Conservation (phyloP, 2,113 vertebrate species). For the Lutjanus erythropterus region DNA sequence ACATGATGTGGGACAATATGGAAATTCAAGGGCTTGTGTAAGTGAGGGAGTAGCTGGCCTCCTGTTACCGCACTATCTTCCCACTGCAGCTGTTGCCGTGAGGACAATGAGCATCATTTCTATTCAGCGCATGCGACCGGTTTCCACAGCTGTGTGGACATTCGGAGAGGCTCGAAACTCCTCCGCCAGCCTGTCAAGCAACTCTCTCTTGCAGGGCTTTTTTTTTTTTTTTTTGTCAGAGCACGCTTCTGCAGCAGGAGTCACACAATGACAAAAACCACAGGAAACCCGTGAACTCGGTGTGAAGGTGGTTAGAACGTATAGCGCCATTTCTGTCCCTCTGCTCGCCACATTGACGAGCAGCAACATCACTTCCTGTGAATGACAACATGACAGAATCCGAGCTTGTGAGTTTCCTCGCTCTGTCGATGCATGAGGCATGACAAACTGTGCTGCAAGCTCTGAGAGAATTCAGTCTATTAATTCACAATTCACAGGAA, state of each 20-base stretch:
- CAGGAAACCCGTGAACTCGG: conserved; percentile 67
- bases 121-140: conserved; percentile 27
- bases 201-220: not conserved
- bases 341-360: conserved; percentile 46
- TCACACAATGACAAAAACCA: conserved; percentile 60
- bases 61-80: conserved; percentile 33
- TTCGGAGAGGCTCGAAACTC: conserved; percentile 11
- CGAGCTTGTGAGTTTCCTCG: conserved; percentile 30
- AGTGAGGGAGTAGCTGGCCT: conserved; percentile 19
- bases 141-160: conserved; percentile 50
- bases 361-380: conserved; percentile 72
- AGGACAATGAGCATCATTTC: conserved; percentile 52
- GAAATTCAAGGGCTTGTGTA: conserved; percentile 48
- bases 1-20: conserved; percentile 48
- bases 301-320: conserved; percentile 18
- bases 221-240: conserved; percentile 30
- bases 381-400: conserved; percentile 58
- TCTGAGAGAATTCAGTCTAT: conserved; percentile 5
- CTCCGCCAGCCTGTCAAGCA: conserved; percentile 16
- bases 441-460: conserved; percentile 35
- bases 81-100: conserved; percentile 55
- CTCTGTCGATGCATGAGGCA: conserved; percentile 39
- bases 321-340: conserved; percentile 24
- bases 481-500: conserved; percentile 37
- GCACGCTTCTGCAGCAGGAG: conserved; percentile 47